Base-by-base conservation (phyloP, 2,888 invertebrate genomes). In the Andrena marginata region DNA sequence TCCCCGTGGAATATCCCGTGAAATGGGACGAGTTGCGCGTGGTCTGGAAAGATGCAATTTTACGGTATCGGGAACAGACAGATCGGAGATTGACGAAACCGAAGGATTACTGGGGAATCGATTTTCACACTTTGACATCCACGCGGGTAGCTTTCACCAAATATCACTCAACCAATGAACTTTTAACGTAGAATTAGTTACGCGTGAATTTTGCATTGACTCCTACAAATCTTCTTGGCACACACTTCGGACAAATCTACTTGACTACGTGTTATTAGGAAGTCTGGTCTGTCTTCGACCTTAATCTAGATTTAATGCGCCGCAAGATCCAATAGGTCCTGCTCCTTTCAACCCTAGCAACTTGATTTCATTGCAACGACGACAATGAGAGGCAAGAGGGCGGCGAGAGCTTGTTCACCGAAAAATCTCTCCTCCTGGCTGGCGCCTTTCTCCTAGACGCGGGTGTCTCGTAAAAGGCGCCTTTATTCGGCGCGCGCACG, bases 401-500 rank as follows among this genome's bases (percentile, higher is more conserved):
- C 23, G 54, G 49, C 23, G 60, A 68, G 48, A 77, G 35, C 54
- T 68, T 33, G 79, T 60, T 59, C 49, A 20, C 29, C 80, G 65
- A 67, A 67, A 65, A 79, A 78, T 72, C 23, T 49, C 48, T 42
- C 31, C n/a, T 13, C 13, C n/a, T 29, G 33, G 31, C 48, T 51
- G 65, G 49, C 67, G 74, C 29, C 54, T 56, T 20, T 10, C 20
- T 48, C 29, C 51, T 49, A 70, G 59, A 31, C 62, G 48, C 29
- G 29, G 8, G 5, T 78, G 73, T 51, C 54, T 72, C 80, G 71
- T 80, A 81, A 87, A 80, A 78, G 64, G 29, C 49, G 72, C 75
- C 56, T 83, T 82, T 84, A 86, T 85, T 79, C 79, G 77, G 49
- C 67, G 83, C 78, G 80, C 48, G 70, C 59, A 77, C 79, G 69